Evolutionary conservation across 2,888 invertebrate species (phyloP).

Genomic region (Sisyra nigra): DNA sequence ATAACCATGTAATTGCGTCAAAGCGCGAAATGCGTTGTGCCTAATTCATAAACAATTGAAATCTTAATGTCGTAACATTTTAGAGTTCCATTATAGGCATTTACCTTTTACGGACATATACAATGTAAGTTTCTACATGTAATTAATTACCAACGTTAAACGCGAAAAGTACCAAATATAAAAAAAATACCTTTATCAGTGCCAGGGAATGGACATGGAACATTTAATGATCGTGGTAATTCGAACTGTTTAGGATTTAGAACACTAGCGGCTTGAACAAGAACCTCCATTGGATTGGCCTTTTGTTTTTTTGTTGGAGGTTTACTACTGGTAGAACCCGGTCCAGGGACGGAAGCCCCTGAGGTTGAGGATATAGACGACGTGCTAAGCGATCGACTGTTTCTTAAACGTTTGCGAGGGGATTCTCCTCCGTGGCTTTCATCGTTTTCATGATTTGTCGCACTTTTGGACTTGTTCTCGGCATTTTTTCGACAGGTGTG

Average conservation of each 20-base stretch:
- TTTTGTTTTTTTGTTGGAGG: conserved; percentile 28
- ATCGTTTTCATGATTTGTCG: conserved; percentile 8
- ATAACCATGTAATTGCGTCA: too few species aligned
- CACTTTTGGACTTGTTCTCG: conserved; percentile 25
- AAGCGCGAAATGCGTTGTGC: too few species aligned
- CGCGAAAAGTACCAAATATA: too few species aligned
- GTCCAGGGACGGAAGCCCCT: conserved; percentile 5
- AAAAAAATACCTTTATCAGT: conserved; percentile 59
- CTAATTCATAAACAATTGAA: too few species aligned
- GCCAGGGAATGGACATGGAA: conserved; percentile 66
- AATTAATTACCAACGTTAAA: too few species aligned
- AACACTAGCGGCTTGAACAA: conserved; percentile 67
- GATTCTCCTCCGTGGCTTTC: conserved; percentile 25
- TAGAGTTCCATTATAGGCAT: too few species aligned
- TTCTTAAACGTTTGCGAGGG: conserved; percentile 21
- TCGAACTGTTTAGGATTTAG: conserved; percentile 86
- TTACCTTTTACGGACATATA: too few species aligned
- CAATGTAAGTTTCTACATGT: too few species aligned
- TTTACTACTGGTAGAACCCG: conserved; percentile 10
- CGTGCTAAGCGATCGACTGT: conserved; percentile 4
- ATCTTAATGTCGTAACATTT: too few species aligned
- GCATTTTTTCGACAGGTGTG: conserved; percentile 53
- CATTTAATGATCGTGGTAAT: conserved; percentile 62
- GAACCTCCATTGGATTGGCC: conserved; percentile 51
- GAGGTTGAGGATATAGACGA: conserved; percentile 10